Conservation (phyloP, 2,797 vertebrate genomes). For the Pelochelys cantorii region DNA sequence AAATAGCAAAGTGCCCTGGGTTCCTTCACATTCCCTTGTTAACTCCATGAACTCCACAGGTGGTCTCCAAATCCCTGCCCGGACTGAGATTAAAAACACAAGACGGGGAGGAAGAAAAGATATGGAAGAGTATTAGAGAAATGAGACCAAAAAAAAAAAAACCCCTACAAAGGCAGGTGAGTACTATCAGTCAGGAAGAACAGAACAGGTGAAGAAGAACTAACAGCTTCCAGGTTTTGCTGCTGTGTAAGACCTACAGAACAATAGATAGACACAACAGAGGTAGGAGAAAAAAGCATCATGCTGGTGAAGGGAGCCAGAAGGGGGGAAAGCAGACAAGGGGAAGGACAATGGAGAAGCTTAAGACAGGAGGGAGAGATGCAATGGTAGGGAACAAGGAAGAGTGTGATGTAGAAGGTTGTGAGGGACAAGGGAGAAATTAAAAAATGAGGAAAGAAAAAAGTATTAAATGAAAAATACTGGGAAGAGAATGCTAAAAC, state of each 20-base stretch:
- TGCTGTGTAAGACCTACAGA: conserved; percentile 27
- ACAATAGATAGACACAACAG: neutral
- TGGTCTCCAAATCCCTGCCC: conserved; percentile 30
- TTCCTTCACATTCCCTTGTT: conserved; percentile 67
- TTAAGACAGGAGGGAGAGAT: neutral
- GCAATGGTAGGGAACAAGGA: neutral
- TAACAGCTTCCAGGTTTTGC: conserved; percentile 61
- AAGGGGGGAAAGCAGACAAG: conserved; percentile 4
- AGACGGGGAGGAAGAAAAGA: rapidly evolving
- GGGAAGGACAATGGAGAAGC: neutral
- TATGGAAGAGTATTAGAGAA: neutral
- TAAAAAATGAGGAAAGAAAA: neutral
- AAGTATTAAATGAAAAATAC: neutral
- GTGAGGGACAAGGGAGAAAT: neutral
- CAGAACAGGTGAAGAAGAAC: conserved; percentile 45
- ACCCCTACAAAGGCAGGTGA: conserved; percentile 55
- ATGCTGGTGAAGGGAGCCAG: conserved; percentile 12
- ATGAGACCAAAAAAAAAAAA: rapidly evolving
- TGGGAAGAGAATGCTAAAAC: neutral
- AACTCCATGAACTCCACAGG: conserved; percentile 66
- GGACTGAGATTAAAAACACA: conserved; percentile 21
- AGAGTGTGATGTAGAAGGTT: neutral
- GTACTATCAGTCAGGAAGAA: conserved; percentile 49
- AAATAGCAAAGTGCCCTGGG: conserved; percentile 58
- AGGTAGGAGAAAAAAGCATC: conserved; percentile 26